Evolutionary conservation across 2,113 vertebrate genomes (phyloP), one percentile per base, ranked within the genome.

Genomic region (Engraulis encrasicolus): DNA sequence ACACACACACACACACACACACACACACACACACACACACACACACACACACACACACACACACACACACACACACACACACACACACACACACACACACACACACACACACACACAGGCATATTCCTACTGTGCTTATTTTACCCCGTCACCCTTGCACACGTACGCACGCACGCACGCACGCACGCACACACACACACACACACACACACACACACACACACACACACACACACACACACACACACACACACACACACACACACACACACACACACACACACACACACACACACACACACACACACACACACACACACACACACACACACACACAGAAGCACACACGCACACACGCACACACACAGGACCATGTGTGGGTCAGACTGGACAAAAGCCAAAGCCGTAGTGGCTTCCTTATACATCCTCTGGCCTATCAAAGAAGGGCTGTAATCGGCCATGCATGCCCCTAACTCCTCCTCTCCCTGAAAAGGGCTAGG

Each of bases 361-460:
- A 45, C 40, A 71, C 61, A 23, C 12, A 14, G n/a, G n/a, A n/a
- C n/a, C 93, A 93, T 92, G 91, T 92, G 90, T 12, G 81, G 87
- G 82, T n/a, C n/a, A n/a, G 31, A 92, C 92, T 93, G 93, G 94
- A 94, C 93, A 94, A 94, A 95, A 95, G 94, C 93, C 92, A 95
- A 88, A 89, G 89, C 92, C 94, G n/a, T n/a, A n/a, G n/a, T n/a
- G n/a, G n/a, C n/a, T n/a, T n/a, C n/a, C n/a, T n/a, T n/a, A n/a
- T n/a, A n/a, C n/a, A n/a, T 93, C 91, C 88, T 93, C 91, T 92
- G 91, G 92, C 90, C 92, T 93, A 92, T 94, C 92, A 94, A 94
- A 95, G 94, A 93, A 91, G 91, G 93, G 93, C 93, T 94, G 91
- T 93, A 95, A 94, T 92, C 95, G 93, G 90, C 94, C 93, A 94